phyloP scores from a whole-genome alignment of 2,888 invertebrate species.

The Caenorhabditis macrosperma region DNA sequence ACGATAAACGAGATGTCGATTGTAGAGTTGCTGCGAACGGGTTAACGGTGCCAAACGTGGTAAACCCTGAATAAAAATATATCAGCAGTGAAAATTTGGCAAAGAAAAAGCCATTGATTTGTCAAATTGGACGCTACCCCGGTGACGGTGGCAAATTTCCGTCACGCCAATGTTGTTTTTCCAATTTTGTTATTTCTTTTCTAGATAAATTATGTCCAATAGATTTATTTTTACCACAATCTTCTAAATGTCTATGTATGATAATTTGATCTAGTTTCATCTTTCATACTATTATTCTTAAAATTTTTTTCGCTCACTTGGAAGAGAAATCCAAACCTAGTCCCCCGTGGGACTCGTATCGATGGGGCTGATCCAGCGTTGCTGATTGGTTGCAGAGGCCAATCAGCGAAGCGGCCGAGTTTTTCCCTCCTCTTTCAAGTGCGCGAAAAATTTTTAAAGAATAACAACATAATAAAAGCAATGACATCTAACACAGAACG shows the following conservation, averaged over 20 bases:
- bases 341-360: no score
- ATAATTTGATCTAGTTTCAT: no score
- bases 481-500: slow-evolving; percentile 60
- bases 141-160: no score
- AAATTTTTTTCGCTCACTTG: no score
- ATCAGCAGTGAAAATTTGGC: neutral
- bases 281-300: slow-evolving; percentile 57
- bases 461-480: slow-evolving; percentile 33
- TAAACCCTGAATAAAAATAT: slow-evolving; percentile 74
- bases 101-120: neutral
- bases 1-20: slow-evolving; percentile 59
- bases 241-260: slow-evolving; percentile 57
- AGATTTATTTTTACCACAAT: slow-evolving; percentile 63
- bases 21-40: slow-evolving; percentile 86
- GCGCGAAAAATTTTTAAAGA: no score
- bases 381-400: no score
- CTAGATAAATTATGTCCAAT: slow-evolving; percentile 44
- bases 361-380: no score
- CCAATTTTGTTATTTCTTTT: slow-evolving; percentile 55
- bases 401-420: no score
- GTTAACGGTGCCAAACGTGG: slow-evolving; percentile 92
- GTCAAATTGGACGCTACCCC: no score
- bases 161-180: no score
- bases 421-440: no score
- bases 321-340: no score